These are phyloP conservation scores for Hippocampus mohnikei DNA, from an alignment of 2,113 vertebrate species.

Conservation along the genomic window DNA sequence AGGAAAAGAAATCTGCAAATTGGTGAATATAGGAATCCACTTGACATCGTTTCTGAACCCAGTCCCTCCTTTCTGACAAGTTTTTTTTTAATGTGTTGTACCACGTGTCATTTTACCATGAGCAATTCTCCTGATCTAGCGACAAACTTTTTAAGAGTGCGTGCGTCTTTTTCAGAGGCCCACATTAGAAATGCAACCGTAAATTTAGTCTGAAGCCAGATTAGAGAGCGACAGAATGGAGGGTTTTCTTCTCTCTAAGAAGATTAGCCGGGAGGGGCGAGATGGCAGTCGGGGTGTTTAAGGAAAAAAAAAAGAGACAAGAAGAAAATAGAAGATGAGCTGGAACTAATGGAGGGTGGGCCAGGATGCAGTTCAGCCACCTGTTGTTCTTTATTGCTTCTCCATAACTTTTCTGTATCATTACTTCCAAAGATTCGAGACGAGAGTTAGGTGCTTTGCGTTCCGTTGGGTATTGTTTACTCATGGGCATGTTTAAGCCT, in stretches of 20 bases:
- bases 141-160: slow-evolving; percentile 13
- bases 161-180: slow-evolving; percentile 23
- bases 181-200: slow-evolving; percentile 53
- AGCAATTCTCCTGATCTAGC: neutral
- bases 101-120: neutral
- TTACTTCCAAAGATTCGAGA: neutral
- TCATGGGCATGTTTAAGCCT: neutral
- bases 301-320: slow-evolving; percentile 43
- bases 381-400: slow-evolving; percentile 55
- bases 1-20: no score
- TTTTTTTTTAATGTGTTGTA: neutral
- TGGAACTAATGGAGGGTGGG: slow-evolving; percentile 68
- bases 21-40: no score
- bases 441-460: neutral
- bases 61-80: neutral
- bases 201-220: slow-evolving; percentile 60
- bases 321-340: slow-evolving; percentile 70
- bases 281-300: slow-evolving; percentile 69
- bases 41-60: neutral
- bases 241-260: slow-evolving; percentile 69
- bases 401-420: neutral
- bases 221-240: slow-evolving; percentile 65
- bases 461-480: neutral
- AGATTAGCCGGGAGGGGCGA: slow-evolving; percentile 71
- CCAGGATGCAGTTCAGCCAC: slow-evolving; percentile 65